Percentiles rank a stretch among this genome's conserved stretches.
Conservation (phyloP, 1,140 invertebrate species). For the Caenorhabditis inopinata region DNA sequence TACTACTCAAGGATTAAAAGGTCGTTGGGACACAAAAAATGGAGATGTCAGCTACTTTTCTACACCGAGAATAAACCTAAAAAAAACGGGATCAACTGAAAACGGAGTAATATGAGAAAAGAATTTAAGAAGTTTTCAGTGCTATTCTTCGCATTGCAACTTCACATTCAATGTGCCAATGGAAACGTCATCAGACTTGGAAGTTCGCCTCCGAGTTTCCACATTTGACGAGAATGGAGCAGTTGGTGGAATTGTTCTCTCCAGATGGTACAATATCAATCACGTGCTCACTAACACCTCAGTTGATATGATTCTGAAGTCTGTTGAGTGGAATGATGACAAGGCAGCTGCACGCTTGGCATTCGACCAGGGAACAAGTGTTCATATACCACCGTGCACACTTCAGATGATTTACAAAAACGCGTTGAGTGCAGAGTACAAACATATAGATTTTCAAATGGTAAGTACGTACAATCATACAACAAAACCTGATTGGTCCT, state of each 20-base stretch:
- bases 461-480: background rate
- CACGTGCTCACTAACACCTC: background rate
- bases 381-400: background rate
- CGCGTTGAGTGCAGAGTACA: background rate
- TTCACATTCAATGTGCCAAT: constrained; percentile 16
- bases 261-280: constrained; percentile 27
- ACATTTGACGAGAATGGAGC: constrained; percentile 2
- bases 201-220: background rate
- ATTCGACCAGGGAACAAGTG: background rate
- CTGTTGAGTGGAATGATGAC: background rate
- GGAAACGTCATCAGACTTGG: background rate
- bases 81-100: background rate
- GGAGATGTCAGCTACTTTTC: background rate
- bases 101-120: too few species aligned
- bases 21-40: background rate
- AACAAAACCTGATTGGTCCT: too few species aligned
- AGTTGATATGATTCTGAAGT: background rate
- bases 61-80: background rate
- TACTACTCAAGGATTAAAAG: constrained; percentile 28
- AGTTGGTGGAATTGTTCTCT: background rate
- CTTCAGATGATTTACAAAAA: constrained; percentile 15
- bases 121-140: background rate
- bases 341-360: background rate
- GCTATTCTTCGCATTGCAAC: background rate
- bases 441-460: background rate